Conservation (phyloP, 2,797 vertebrate species). For the Borostomias antarcticus region DNA sequence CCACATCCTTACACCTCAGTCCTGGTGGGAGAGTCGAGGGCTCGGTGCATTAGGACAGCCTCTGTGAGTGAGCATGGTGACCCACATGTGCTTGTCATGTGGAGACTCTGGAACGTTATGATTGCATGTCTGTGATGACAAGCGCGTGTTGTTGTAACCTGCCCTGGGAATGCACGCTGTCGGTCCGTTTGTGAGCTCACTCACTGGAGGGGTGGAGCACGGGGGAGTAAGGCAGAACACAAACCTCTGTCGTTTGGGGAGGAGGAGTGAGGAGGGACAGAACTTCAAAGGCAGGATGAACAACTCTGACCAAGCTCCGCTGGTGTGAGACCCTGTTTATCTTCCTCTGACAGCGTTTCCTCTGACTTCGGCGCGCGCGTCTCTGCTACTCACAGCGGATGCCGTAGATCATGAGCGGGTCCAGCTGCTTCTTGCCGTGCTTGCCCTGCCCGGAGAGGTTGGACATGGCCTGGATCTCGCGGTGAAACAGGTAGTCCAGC, state of each 20-base stretch:
- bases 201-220: slow-evolving; percentile 8
- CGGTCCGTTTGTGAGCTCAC: slow-evolving; percentile 52
- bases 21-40: slow-evolving; percentile 49
- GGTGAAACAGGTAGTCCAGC: slow-evolving; percentile 96
- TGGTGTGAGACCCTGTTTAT: too few relatives aligned
- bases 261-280: not conserved
- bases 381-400: slow-evolving; percentile 89
- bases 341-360: too few relatives aligned
- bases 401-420: slow-evolving; percentile 97
- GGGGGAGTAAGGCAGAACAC: slow-evolving; percentile 14
- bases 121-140: slow-evolving; percentile 60
- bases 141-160: slow-evolving; percentile 68
- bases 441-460: slow-evolving; percentile 98
- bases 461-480: slow-evolving; percentile 96
- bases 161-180: slow-evolving; percentile 58
- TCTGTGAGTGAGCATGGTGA: slow-evolving; percentile 48
- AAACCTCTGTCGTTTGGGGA: not conserved
- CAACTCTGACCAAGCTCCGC: too few relatives aligned
- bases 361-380: too few relatives aligned
- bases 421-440: slow-evolving; percentile 97
- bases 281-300: not conserved
- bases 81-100: slow-evolving; percentile 70
- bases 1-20: too few relatives aligned
- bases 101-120: slow-evolving; percentile 61
- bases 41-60: slow-evolving; percentile 51